Percentiles rank a stretch among this genome's conserved stretches.
phyloP scores from a whole-genome alignment of 2,888 invertebrate genomes.

The Altica lythri region DNA sequence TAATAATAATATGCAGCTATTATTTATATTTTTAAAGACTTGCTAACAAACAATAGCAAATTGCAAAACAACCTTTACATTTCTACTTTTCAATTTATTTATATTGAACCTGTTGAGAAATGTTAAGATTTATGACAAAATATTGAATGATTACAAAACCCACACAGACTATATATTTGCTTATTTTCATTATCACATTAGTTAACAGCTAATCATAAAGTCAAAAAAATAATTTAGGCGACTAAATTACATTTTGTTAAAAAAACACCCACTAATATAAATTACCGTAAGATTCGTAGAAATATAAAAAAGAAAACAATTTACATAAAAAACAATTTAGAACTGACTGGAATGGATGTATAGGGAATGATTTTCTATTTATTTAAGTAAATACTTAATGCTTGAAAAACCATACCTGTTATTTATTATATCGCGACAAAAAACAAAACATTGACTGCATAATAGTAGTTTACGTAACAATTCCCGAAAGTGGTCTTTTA shows the following conservation, averaged over 20 bases:
- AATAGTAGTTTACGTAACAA: no score
- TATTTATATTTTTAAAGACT: conserved; percentile 1
- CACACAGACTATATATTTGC: conserved; percentile 8
- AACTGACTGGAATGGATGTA: no score
- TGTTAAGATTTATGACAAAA: conserved; percentile 9
- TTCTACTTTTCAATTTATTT: conserved; percentile 12
- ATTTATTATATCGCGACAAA: no score
- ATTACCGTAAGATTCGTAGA: background rate
- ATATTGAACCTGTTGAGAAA: conserved; percentile 15
- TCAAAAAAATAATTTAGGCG: background rate
- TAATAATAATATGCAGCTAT: conserved; percentile 2
- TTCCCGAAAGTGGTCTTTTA: no score
- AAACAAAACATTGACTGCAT: no score
- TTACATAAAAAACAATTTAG: no score
- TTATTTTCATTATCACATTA: background rate
- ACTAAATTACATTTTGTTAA: background rate
- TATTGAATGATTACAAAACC: conserved; percentile 10
- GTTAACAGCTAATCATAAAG: background rate
- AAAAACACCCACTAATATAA: background rate
- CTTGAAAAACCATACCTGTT: no score
- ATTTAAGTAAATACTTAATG: no score
- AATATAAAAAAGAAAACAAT: no score
- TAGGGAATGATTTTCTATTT: no score
- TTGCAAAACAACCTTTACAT: conserved; percentile 9
- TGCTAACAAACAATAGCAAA: conserved; percentile 3